Evolutionary conservation across 1,140 invertebrate species (phyloP).

Genomic region (Hermetia illucens): DNA sequence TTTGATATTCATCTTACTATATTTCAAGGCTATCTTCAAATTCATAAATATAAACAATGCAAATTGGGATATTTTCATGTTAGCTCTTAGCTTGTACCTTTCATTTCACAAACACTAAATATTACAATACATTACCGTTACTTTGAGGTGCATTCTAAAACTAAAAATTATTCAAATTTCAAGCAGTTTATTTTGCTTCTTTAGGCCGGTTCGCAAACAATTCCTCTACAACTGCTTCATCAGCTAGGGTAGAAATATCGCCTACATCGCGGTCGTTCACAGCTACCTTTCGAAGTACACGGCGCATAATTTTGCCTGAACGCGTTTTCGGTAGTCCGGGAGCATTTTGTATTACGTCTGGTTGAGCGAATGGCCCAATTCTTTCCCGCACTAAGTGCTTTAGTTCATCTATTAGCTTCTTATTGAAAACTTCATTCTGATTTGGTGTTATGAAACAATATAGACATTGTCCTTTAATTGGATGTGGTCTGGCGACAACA

Average conservation of each 20-base stretch:
- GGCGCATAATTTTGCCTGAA: constrained; percentile 96
- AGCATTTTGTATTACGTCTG: constrained; percentile 86
- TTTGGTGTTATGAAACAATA: constrained; percentile 92
- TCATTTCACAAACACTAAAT: too few species aligned
- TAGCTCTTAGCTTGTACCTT: too few species aligned
- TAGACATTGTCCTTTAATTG: constrained; percentile 88
- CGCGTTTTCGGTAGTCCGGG: constrained; percentile 90
- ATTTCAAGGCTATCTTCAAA: too few species aligned
- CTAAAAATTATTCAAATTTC: too few species aligned
- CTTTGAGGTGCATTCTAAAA: too few species aligned
- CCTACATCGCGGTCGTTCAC: constrained; percentile 76
- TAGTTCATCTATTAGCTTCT: constrained; percentile 55
- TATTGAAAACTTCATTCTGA: constrained; percentile 53
- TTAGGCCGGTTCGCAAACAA: constrained; percentile 57
- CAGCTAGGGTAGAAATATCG: constrained; percentile 83
- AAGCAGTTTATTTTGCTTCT: constrained; percentile 23
- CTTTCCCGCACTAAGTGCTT: constrained; percentile 75
- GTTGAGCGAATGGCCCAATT: constrained; percentile 93
- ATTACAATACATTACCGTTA: too few species aligned
- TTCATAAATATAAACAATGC: too few species aligned
- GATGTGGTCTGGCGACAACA: constrained; percentile 85
- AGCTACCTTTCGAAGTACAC: constrained; percentile 87
- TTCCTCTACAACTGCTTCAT: constrained; percentile 67
- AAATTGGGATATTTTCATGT: too few species aligned
- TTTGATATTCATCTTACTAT: too few species aligned